Base-by-base conservation (phyloP, 2,888 invertebrate genomes). In the Apamea epomidion region DNA sequence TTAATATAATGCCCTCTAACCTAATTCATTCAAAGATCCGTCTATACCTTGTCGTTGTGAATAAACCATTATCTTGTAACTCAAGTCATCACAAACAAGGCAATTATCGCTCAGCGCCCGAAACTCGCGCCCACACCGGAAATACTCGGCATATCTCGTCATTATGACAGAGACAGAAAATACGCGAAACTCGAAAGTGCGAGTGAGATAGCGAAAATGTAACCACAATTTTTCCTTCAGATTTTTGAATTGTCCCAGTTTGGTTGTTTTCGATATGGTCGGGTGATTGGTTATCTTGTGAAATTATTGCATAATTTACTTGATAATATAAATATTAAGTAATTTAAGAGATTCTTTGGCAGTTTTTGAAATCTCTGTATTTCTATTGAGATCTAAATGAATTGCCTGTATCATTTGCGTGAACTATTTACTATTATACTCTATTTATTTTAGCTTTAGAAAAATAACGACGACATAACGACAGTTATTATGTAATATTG, bases 71-170 rank as follows among this genome's bases (percentile, higher is more conserved):
- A 84, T 69, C 74, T 84, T 78, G n/a, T 74, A 42, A 45, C 81
- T 70, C 78, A 58, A 72, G 64, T 79, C 83, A 84, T 78, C 74
- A 60, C 62, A 82, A 89, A 87, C 82, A 81, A 89, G 83, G 80
- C 85, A 86, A 87, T 87, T 84, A 80, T 87, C 89, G 87, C 88
- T 88, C 89, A 88, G 87, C 87, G 90, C 81, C 90, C 88, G 78
- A 91, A 90, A 87, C 87, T 91, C 88, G 87, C 81, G 90, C 91
- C 88, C 91, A 90, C 88, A 90, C 88, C 93, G 94, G 94, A 94
- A 94, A 94, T 93, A 88, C 91, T 88, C 87, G 81, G 79, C 91
- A 90, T 91, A 89, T 86, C 90, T 88, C 81, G 85, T 77, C 73
- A 74, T 62, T 85, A 71, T 81, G 84, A 92, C 77, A 82, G 89